Percentiles rank a stretch among this genome's conserved stretches.
Evolutionary conservation across 2,113 vertebrate genomes (phyloP).

Genomic region (Tetrax tetrax): DNA sequence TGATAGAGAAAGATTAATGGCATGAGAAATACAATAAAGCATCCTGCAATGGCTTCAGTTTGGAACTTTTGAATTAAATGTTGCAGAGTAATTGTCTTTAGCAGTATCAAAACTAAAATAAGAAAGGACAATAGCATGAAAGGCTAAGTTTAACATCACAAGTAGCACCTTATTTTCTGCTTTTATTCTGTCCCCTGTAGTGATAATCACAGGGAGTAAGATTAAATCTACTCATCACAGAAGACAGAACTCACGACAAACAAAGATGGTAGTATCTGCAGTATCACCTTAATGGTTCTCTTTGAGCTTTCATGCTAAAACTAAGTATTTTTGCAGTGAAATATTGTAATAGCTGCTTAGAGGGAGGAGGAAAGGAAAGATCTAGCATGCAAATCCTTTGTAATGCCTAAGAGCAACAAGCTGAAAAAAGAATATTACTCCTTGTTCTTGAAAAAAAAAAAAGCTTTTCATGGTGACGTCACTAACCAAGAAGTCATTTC

Average conservation of each 20-base stretch:
- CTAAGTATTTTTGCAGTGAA: not conserved
- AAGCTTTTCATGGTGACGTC: not conserved
- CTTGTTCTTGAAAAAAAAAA: not conserved
- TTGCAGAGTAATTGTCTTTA: not conserved
- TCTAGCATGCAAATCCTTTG: not conserved
- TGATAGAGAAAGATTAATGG: slow-evolving; percentile 27
- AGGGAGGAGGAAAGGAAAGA: not conserved
- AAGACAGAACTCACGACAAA: not conserved
- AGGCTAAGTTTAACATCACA: not conserved
- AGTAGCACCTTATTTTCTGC: not conserved
- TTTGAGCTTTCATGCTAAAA: not conserved
- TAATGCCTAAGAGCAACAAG: not conserved
- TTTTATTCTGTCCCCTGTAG: not conserved
- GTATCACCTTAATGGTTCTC: not conserved
- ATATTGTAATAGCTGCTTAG: not conserved
- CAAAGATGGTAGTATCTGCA: not conserved
- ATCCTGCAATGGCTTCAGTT: not conserved
- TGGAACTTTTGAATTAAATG: slow-evolving; percentile 14
- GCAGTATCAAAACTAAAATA: slow-evolving; percentile 24
- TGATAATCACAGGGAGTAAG: not conserved
- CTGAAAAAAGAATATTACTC: not conserved
- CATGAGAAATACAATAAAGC: slow-evolving; percentile 24
- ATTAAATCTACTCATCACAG: not conserved
- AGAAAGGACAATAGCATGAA: not conserved
- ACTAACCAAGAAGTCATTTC: not conserved